Base-by-base conservation (phyloP, 2,797 vertebrate genomes). In the Eleutherodactylus coqui region DNA sequence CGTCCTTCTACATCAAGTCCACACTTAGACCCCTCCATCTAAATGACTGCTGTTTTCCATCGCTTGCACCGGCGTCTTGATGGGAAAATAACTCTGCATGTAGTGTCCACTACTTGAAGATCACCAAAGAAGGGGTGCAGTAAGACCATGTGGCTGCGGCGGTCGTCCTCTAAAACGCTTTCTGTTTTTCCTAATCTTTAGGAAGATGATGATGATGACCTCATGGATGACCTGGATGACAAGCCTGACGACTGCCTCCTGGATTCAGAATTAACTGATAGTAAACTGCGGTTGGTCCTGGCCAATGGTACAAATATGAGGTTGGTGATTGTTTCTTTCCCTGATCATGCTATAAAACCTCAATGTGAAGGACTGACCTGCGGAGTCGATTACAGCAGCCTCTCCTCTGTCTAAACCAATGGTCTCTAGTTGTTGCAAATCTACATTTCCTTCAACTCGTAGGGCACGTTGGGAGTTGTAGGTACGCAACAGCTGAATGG, bases 291-390 rank as follows among this genome's bases (percentile, higher is more conserved):
- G 81, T 91, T 97, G 70, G 94, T 97, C 81, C 90, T 98, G 91
- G 93, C 96, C 83, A 98, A 98, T 89, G 97, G 97, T 86, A 96
- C 95, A 92, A 95, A 95, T 85, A 91, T 93, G 88, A 92, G 92
- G 92, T 92, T 90, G 88, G 72, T 34, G 43, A 43, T 3, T 75
- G 16, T 64, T 64, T 29, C 11, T 24, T n/a, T n/a, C n/a, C n/a
- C n/a, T n/a, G n/a, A n/a, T n/a, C n/a, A n/a, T n/a, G n/a, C n/a
- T n/a, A n/a, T n/a, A n/a, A n/a, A n/a, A n/a, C n/a, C n/a, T n/a
- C 13, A 49, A 49, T 49, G 1, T 64, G 32, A 64, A 58, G 55
- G 8, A n/a, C 55, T 58, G 55, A 9, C n/a, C n/a, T n/a, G n/a
- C n/a, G 24, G 55, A 27, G n/a, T 58, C 55, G 27, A 24, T n/a